Conservation (phyloP, 2,797 vertebrate species). For the Rhinoraja longicauda region DNA sequence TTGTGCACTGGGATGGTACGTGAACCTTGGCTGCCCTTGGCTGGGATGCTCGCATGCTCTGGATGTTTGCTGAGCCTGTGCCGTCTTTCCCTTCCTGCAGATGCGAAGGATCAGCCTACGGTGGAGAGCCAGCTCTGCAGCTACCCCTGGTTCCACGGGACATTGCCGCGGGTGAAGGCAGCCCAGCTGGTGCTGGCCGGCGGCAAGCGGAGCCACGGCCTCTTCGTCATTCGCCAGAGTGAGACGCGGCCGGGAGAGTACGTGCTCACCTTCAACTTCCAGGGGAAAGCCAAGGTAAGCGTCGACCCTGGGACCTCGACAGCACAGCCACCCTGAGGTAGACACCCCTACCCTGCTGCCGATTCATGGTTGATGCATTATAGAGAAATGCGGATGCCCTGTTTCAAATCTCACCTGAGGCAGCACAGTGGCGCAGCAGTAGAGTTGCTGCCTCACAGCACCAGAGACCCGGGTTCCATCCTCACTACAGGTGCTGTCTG, state of each 20-base stretch:
- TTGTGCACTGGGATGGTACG: background rate
- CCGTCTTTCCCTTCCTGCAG: conserved; percentile 46
- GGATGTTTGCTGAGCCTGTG: background rate
- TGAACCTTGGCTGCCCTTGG: background rate
- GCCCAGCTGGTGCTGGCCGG: conserved; percentile 88
- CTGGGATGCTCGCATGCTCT: background rate
- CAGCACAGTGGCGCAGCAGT: too few relatives aligned
- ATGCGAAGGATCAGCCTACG: conserved; percentile 61
- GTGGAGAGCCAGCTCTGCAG: conserved; percentile 66
- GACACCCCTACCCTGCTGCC: too few relatives aligned
- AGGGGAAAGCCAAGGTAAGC: conserved; percentile 94
- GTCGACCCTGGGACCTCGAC: background rate
- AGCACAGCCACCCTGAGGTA: too few relatives aligned
- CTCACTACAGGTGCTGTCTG: too few relatives aligned
- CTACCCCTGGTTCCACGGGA: conserved; percentile 96
- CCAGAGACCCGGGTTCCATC: too few relatives aligned
- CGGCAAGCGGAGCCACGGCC: conserved; percentile 77
- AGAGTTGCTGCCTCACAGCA: too few relatives aligned
- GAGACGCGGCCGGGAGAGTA: conserved; percentile 92
- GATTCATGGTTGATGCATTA: background rate
- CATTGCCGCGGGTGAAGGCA: conserved; percentile 80
- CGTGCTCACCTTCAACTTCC: conserved; percentile 97
- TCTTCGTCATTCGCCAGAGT: conserved; percentile 93
- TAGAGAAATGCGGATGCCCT: too few relatives aligned
- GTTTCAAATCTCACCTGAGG: background rate